Evolutionary conservation across 2,113 vertebrate genomes (phyloP), one percentile per base, ranked within the genome.

Genomic region (Ceyx margarethae): DNA sequence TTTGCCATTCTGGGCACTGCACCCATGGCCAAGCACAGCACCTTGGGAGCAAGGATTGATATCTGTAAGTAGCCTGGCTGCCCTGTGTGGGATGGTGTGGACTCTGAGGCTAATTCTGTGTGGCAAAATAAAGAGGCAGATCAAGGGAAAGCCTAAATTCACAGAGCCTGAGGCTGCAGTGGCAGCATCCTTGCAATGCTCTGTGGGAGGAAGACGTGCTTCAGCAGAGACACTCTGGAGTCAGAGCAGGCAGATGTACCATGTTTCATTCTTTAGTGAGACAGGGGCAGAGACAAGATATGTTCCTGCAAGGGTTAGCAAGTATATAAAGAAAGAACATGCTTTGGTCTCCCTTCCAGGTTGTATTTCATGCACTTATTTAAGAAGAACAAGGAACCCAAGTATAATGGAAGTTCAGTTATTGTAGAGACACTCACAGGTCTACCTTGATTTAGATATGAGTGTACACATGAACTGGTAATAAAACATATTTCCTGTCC

Each of bases 391-490:
- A 31, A 57, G 21, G 21, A 89, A 42, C 5, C 3, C 19, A 31
- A 21, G 20, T 13, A 29, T 15, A 62, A 42, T 31, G 15, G 45
- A 45, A 54, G 54, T 53, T 26, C 17, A 81, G 23, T 48, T 69
- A 14, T 31, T 51, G 22, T 15, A 65, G 45, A 25, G 33, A 62
- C 13, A 15, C 15, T 45, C 33, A 21, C 2, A 43, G 4, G 5
- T 31, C 81, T 61, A 15, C 21, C 23, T 64, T 68, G 42, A 25
- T 58, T 81, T 48, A n/a, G 42, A 74, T 18, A 10, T 84, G 40
- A 43, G 23, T 0, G 4, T 11, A 10, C 4, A 25, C 14, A 26
- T 0, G 0, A 46, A 31, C 9, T 42, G 20, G 3, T 26, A 77
- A 20, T 29, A n/a, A 54, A 28, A 76, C 9, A 14, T 5, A 16